Conservation (phyloP, 2,113 vertebrate species). For the Myxocyprinus asiaticus region DNA sequence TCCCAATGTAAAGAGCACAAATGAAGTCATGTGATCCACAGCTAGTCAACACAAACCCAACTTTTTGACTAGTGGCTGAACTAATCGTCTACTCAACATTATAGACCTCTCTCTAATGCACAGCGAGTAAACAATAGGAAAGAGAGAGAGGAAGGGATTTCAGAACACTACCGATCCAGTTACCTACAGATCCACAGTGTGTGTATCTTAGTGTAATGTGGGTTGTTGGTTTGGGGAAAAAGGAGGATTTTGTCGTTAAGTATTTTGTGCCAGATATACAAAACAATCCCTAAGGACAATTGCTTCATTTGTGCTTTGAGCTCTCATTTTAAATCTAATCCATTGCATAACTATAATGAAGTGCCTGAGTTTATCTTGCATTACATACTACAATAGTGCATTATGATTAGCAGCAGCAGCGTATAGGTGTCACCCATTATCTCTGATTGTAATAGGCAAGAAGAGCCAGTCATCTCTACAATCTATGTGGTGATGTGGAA, state of each 20-base stretch:
- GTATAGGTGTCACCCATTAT: constrained; percentile 28
- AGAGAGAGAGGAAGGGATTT: too few relatives aligned
- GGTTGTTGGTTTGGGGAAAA: too few relatives aligned
- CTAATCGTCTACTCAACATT: too few relatives aligned
- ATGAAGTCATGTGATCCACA: too few relatives aligned
- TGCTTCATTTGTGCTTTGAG: background rate
- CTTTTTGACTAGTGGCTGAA: too few relatives aligned
- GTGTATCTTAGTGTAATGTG: too few relatives aligned
- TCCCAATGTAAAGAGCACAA: too few relatives aligned
- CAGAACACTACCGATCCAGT: too few relatives aligned
- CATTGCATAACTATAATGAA: constrained; percentile 19
- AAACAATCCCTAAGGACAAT: background rate
- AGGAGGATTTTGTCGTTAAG: background rate
- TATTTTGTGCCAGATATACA: constrained; percentile 6
- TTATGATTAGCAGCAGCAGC: constrained; percentile 8
- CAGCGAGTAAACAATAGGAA: too few relatives aligned
- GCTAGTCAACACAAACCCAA: too few relatives aligned
- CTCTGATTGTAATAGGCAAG: constrained; percentile 27
- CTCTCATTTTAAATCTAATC: background rate
- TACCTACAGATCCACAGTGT: too few relatives aligned
- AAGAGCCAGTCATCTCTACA: background rate
- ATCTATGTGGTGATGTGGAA: background rate
- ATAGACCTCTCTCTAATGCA: too few relatives aligned
- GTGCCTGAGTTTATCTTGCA: constrained; percentile 35
- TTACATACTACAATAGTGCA: constrained; percentile 17